Conservation (phyloP, 2,888 invertebrate genomes). For the Xiphydria camelus region DNA sequence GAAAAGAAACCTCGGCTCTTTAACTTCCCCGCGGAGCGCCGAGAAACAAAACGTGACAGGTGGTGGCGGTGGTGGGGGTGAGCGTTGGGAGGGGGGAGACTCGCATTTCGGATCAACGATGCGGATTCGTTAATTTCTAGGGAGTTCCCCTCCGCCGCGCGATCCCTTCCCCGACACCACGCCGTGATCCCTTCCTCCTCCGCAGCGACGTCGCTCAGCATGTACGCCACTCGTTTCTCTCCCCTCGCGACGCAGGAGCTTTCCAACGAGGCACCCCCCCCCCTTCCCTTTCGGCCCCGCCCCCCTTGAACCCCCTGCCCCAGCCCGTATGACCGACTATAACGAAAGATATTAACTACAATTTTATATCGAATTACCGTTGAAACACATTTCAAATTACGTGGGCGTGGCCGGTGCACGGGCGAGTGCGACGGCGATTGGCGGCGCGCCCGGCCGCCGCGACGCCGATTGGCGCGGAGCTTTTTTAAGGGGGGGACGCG, state of each 20-base stretch:
- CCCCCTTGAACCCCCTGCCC: conserved; percentile 1
- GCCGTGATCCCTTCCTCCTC: conserved; percentile 9
- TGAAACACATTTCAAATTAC: conserved; percentile 57
- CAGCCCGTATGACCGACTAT: conserved; percentile 46
- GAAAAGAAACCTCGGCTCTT: too few relatives aligned
- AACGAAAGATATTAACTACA: conserved; percentile 59
- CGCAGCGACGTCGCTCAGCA: too few relatives aligned
- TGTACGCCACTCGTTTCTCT: too few relatives aligned
- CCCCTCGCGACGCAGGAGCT: too few relatives aligned
- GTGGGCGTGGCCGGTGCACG: conserved; percentile 42
- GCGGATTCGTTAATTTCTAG: neutral
- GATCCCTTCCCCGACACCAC: conserved; percentile 2
- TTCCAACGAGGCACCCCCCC: conserved; percentile 7
- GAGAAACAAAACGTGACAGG: conserved; percentile 25
- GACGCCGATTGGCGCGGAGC: conserved; percentile 22
- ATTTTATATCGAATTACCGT: conserved; percentile 59
- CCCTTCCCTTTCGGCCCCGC: neutral
- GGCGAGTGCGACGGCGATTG: conserved; percentile 27
- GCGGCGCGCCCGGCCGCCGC: conserved; percentile 16
- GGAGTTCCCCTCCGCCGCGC: neutral
- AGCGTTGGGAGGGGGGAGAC: neutral
- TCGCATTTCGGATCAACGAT: neutral
- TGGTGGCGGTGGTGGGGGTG: too few relatives aligned
- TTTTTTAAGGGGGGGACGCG: conserved; percentile 30
- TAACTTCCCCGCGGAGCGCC: too few relatives aligned